Percentiles rank a stretch among this genome's conserved stretches.
These are phyloP conservation scores for Ibidorhyncha struthersii DNA, from an alignment of 2,113 vertebrate genomes.

Conservation along the genomic window DNA sequence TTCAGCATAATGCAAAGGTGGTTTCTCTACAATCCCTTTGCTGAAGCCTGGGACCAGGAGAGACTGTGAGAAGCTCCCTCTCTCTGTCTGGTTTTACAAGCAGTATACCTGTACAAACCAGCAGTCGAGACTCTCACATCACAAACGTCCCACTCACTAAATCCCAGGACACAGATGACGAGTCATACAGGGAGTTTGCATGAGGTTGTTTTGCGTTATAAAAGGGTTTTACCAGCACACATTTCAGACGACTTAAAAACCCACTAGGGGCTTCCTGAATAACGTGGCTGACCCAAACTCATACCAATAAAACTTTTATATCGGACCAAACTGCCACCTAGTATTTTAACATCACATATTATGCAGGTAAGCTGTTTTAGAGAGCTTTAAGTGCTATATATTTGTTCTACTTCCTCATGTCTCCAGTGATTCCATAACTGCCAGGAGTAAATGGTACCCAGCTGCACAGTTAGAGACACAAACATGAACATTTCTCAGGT, in stretches of 20 bases:
- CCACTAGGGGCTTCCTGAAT: conserved; percentile 1
- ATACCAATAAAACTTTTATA: conserved; percentile 24
- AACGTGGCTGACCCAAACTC: neutral
- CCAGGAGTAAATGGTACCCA: neutral
- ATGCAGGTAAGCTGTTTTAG: neutral
- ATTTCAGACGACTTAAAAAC: neutral
- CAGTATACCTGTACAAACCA: neutral
- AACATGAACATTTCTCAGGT: neutral
- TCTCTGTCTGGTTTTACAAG: neutral
- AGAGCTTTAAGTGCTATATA: neutral
- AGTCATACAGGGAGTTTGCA: neutral
- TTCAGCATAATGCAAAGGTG: neutral
- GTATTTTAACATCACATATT: neutral
- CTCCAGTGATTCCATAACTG: neutral
- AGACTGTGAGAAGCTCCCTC: neutral
- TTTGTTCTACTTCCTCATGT: neutral
- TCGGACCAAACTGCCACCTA: neutral
- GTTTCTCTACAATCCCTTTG: neutral
- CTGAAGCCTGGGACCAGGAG: neutral
- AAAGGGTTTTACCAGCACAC: neutral
- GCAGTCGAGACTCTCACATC: neutral
- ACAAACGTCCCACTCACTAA: neutral
- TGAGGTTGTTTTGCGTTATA: neutral
- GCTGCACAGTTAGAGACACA: neutral
- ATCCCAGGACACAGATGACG: neutral